These are phyloP conservation scores for Crotophaga sulcirostris DNA, from an alignment of 2,113 vertebrate species.

Conservation along the genomic window DNA sequence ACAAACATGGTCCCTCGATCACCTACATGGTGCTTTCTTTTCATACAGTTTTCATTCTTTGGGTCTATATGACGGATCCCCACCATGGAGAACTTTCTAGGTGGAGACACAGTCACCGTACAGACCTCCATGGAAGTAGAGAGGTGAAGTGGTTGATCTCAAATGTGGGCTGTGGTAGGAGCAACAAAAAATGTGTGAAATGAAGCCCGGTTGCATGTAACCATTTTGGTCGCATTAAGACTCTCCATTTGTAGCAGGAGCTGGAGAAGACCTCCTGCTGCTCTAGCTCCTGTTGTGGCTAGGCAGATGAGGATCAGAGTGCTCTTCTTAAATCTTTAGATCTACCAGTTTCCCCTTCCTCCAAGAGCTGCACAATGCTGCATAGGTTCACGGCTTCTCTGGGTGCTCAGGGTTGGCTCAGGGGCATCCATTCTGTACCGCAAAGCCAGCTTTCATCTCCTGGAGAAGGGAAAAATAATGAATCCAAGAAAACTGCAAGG, in stretches of 20 bases:
- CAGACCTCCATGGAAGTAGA: background rate
- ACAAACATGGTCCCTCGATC: background rate
- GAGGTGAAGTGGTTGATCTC: background rate
- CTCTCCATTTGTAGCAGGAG: background rate
- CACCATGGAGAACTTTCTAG: background rate
- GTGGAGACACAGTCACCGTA: rapidly evolving
- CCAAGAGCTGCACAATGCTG: background rate
- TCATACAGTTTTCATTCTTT: rapidly evolving
- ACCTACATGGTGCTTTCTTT: background rate
- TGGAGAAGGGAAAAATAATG: background rate
- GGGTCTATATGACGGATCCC: rapidly evolving
- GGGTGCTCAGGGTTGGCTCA: background rate
- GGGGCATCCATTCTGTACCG: background rate
- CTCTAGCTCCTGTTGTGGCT: background rate
- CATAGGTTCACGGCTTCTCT: background rate
- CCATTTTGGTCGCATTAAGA: background rate
- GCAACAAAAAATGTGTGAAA: background rate
- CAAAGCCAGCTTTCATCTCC: background rate
- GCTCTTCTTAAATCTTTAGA: background rate
- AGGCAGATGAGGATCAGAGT: background rate
- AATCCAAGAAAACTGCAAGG: background rate
- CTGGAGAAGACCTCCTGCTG: background rate
- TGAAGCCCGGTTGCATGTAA: background rate
- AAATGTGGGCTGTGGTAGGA: background rate
- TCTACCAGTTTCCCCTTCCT: background rate